Conservation (phyloP, 2,113 vertebrate species). For the Apeltes quadracus region DNA sequence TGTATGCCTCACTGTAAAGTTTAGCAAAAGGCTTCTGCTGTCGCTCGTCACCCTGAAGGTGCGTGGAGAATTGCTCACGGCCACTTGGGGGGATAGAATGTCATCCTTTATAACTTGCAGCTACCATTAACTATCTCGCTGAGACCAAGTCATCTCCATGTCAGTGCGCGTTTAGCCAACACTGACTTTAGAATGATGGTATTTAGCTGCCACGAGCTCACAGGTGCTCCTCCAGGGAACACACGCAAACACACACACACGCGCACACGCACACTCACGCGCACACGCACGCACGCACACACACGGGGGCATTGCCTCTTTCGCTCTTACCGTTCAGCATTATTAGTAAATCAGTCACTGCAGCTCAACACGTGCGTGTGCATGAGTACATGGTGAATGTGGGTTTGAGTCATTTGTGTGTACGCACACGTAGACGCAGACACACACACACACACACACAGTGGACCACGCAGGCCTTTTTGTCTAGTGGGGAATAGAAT, state of each 20-base stretch:
- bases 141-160: slow-evolving; percentile 59
- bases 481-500: slow-evolving; percentile 44
- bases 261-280: not conserved
- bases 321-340: slow-evolving; percentile 7
- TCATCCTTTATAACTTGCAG: slow-evolving; percentile 55
- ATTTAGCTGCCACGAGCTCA: slow-evolving; percentile 51
- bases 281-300: slow-evolving; percentile 11
- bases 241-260: slow-evolving; percentile 15
- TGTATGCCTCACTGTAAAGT: slow-evolving; percentile 19
- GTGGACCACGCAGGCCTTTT: not conserved
- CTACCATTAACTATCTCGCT: slow-evolving; percentile 46
- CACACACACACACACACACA: not conserved
- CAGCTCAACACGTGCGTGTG: not conserved
- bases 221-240: slow-evolving; percentile 49
- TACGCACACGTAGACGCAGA: not conserved
- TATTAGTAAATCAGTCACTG: slow-evolving; percentile 45
- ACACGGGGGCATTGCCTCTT: slow-evolving; percentile 7
- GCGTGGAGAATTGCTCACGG: slow-evolving; percentile 19
- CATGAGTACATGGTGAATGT: not conserved
- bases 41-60: slow-evolving; percentile 55
- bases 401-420: slow-evolving; percentile 15
- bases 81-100: slow-evolving; percentile 38
- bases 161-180: slow-evolving; percentile 61
- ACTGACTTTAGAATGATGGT: too few relatives aligned
- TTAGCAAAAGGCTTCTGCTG: slow-evolving; percentile 33